phyloP scores from a whole-genome alignment of 2,797 vertebrate genomes.

The Orestias chungarensis region DNA sequence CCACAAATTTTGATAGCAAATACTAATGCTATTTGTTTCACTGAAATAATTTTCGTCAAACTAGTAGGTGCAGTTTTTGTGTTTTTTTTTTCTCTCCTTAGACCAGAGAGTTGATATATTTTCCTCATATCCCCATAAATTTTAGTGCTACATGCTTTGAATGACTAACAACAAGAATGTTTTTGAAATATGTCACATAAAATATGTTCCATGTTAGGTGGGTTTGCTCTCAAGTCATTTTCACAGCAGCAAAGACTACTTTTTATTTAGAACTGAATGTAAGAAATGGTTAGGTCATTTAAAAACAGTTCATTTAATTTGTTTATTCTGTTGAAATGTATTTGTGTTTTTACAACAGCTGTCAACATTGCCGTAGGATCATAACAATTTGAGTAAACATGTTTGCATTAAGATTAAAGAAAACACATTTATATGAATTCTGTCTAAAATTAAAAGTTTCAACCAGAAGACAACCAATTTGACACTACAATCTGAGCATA shows the following conservation, averaged over 20 bases:
- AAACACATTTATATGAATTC: not conserved
- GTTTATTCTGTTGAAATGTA: not conserved
- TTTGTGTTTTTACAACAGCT: not conserved
- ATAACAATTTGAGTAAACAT: not conserved
- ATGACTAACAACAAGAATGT: constrained; percentile 46
- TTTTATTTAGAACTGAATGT: not conserved
- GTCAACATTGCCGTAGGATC: not conserved
- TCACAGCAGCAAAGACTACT: constrained; percentile 8
- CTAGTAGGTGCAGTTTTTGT: constrained; percentile 70
- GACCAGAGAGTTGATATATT: constrained; percentile 47
- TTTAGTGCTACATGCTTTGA: constrained; percentile 18
- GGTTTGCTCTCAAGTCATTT: constrained; percentile 15
- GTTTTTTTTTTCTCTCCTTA: constrained; percentile 56
- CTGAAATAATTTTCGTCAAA: constrained; percentile 78
- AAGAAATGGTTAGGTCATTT: not conserved
- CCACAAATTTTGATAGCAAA: constrained; percentile 65
- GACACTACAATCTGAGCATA: not conserved
- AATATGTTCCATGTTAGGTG: too few species aligned
- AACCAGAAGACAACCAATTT: not conserved
- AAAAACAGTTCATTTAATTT: too few species aligned
- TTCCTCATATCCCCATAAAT: constrained; percentile 20
- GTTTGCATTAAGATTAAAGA: not conserved
- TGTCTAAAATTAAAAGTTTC: not conserved
- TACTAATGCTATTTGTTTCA: constrained; percentile 76
- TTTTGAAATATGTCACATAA: constrained; percentile 39